These are phyloP conservation scores for Drosophila arizonae DNA, from an alignment of 1,140 invertebrate species.

Conservation along the genomic window DNA sequence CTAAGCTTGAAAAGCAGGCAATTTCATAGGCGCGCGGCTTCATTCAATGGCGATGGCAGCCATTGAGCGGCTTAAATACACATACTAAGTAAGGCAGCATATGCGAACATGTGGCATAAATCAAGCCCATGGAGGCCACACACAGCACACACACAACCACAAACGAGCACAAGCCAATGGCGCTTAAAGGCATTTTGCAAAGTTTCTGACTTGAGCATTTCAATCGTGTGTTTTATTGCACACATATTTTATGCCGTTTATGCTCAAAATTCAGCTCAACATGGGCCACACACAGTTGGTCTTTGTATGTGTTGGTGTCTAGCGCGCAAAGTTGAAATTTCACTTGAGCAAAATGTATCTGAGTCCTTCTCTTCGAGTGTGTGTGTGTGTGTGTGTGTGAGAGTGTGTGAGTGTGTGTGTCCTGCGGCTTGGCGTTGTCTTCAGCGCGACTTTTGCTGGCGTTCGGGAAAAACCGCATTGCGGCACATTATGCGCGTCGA, in stretches of 20 bases:
- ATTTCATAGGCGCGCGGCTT: constrained; percentile 66
- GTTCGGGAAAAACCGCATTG: constrained; percentile 76
- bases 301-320: constrained; percentile 12
- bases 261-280: constrained; percentile 75
- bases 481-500: constrained; percentile 77
- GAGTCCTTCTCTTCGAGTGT: constrained; percentile 1
- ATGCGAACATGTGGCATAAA: constrained; percentile 69
- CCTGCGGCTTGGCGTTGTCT: constrained; percentile 59
- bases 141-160: constrained; percentile 4
- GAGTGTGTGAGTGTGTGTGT: constrained; percentile 32
- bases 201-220: constrained; percentile 79
- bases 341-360: constrained; percentile 39
- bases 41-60: constrained; percentile 65
- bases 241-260: constrained; percentile 82
- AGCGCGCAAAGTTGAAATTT: constrained; percentile 46
- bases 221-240: constrained; percentile 80
- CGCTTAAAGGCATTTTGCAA: constrained; percentile 77
- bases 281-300: constrained; percentile 29
- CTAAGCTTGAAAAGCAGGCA: constrained; percentile 70
- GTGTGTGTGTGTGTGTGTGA: constrained; percentile 4
- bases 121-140: constrained; percentile 52
- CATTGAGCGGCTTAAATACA: constrained; percentile 73
- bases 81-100: constrained; percentile 36
- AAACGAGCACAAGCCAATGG: constrained; percentile 56
- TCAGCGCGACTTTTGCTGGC: constrained; percentile 57